Conservation (phyloP, 1,140 invertebrate genomes). For the Cylas formicarius region DNA sequence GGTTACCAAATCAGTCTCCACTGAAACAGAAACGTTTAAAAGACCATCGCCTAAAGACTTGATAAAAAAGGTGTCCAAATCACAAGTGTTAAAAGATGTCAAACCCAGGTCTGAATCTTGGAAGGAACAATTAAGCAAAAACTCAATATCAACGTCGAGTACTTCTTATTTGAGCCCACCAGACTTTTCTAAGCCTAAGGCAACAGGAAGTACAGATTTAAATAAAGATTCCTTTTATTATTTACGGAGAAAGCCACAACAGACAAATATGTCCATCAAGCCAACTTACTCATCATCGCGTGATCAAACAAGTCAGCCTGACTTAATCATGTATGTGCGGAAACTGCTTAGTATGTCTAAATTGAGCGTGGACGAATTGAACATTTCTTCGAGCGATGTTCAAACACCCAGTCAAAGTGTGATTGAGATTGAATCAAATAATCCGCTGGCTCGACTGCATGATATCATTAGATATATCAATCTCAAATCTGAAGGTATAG, state of each 20-base stretch:
- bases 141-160: slow-evolving; percentile 28
- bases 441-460: slow-evolving; percentile 21
- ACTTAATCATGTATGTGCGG: too few relatives aligned
- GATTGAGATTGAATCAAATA: slow-evolving; percentile 32
- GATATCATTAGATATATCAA: slow-evolving; percentile 24
- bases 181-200: slow-evolving; percentile 22
- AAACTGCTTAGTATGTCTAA: slow-evolving; percentile 47
- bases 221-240: slow-evolving; percentile 19
- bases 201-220: slow-evolving; percentile 6
- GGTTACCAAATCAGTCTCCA: slow-evolving; percentile 14
- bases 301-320: not conserved
- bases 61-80: not conserved
- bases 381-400: slow-evolving; percentile 46
- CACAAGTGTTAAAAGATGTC: slow-evolving; percentile 1
- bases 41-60: not conserved
- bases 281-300: too few relatives aligned
- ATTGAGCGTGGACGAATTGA: slow-evolving; percentile 44
- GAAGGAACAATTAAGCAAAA: slow-evolving; percentile 34
- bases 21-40: slow-evolving; percentile 13
- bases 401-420: slow-evolving; percentile 48
- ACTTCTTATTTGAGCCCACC: slow-evolving; percentile 39
- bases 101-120: slow-evolving; percentile 19
- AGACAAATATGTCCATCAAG: slow-evolving; percentile 20
- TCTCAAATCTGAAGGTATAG: slow-evolving; percentile 11
- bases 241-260: slow-evolving; percentile 28